These are phyloP conservation scores for Acanthopagrus latus DNA, from an alignment of 2,797 vertebrate species.

Conservation along the genomic window DNA sequence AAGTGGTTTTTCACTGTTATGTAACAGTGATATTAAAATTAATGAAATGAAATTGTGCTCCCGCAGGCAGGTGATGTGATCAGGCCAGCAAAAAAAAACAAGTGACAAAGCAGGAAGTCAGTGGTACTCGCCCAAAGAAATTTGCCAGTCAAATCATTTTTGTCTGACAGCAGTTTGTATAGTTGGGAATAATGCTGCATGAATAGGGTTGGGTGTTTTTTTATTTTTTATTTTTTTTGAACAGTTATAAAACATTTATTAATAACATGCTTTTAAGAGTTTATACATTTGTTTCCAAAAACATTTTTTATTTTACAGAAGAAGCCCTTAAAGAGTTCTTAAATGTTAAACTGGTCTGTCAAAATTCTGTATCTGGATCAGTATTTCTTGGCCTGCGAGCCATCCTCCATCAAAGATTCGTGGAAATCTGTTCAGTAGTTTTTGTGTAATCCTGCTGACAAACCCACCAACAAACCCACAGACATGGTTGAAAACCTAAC, in stretches of 20 bases:
- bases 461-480: no score
- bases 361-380: no score
- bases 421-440: no score
- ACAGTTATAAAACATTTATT: neutral
- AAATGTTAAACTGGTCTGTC: no score
- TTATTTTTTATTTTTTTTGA: neutral
- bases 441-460: no score
- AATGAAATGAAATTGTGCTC: slow-evolving; percentile 9
- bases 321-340: no score
- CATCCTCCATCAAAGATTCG: no score
- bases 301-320: neutral
- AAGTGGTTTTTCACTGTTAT: slow-evolving; percentile 30
- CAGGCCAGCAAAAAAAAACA: neutral
- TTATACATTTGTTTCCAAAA: neutral
- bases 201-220: neutral
- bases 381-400: no score
- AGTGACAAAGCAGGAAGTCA: neutral
- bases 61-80: neutral
- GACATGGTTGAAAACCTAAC: no score
- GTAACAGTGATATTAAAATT: slow-evolving; percentile 14
- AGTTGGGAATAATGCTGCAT: neutral
- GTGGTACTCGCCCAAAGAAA: neutral
- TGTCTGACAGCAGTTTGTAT: neutral
- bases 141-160: neutral
- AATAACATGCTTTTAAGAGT: slow-evolving; percentile 5